phyloP scores from a whole-genome alignment of 2,113 vertebrate species.

The Daubentonia madagascariensis region DNA sequence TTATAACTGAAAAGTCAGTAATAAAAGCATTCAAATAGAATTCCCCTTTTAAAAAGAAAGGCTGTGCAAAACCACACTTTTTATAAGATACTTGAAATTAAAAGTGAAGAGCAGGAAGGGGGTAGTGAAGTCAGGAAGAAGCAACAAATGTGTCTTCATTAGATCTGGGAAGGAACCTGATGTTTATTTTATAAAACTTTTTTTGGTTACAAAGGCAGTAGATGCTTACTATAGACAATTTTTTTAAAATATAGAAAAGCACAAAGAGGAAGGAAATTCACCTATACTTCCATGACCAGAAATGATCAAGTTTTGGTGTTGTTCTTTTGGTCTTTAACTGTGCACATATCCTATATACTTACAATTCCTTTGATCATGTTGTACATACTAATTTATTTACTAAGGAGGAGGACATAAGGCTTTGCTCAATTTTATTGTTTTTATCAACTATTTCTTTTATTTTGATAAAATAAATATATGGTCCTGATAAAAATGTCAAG shows the following conservation, averaged over 20 bases:
- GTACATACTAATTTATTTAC: background rate
- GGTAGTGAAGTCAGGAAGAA: background rate
- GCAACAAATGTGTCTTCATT: background rate
- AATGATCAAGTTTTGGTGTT: background rate
- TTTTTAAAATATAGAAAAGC: background rate
- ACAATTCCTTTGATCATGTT: background rate
- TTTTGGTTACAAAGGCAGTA: background rate
- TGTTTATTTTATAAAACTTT: background rate
- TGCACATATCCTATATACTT: background rate
- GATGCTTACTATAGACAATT: background rate
- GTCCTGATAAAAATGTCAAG: background rate
- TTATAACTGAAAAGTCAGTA: conserved; percentile 9
- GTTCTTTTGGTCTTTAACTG: background rate
- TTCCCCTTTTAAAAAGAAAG: background rate
- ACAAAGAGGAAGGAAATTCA: background rate
- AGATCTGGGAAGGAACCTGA: background rate
- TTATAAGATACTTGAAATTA: background rate
- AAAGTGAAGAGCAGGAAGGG: background rate
- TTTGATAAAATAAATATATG: background rate
- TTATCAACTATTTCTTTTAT: background rate
- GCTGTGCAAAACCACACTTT: background rate
- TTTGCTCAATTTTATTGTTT: background rate
- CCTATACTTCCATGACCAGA: background rate
- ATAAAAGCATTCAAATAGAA: background rate
- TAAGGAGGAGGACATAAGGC: background rate